phyloP scores from a whole-genome alignment of 2,113 vertebrate species.

The Orcinus orca region DNA sequence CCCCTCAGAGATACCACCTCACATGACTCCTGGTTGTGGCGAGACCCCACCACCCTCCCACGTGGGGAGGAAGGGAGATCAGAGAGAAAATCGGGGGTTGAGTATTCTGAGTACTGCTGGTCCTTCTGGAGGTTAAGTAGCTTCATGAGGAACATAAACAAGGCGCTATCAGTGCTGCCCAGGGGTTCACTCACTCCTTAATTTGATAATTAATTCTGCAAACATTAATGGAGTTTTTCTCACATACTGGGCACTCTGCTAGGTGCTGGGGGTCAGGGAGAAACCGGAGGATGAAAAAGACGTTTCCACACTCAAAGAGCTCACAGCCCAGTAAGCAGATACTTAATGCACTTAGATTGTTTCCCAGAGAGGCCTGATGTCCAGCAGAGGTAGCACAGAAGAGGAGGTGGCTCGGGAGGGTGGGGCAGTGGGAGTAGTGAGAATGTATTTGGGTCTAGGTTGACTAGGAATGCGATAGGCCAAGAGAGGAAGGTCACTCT shows the following conservation, averaged over 20 bases:
- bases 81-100: background rate
- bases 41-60: background rate
- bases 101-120: rapidly evolving
- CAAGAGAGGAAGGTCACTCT: background rate
- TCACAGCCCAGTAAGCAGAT: background rate
- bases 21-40: background rate
- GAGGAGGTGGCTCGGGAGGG: rapidly evolving
- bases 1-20: background rate
- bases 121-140: background rate
- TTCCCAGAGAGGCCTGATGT: background rate
- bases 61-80: background rate
- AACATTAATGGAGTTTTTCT: background rate
- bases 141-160: background rate
- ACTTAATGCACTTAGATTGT: background rate
- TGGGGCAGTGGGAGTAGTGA: background rate
- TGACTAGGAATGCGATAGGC: background rate
- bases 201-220: background rate
- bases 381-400: background rate
- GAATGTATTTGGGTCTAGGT: background rate
- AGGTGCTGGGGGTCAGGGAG: background rate
- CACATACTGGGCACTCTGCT: background rate
- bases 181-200: background rate
- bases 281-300: background rate
- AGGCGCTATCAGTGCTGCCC: background rate
- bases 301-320: background rate